These are phyloP conservation scores for Drosophila ezoana DNA, from an alignment of 2,888 invertebrate species.

Conservation along the genomic window DNA sequence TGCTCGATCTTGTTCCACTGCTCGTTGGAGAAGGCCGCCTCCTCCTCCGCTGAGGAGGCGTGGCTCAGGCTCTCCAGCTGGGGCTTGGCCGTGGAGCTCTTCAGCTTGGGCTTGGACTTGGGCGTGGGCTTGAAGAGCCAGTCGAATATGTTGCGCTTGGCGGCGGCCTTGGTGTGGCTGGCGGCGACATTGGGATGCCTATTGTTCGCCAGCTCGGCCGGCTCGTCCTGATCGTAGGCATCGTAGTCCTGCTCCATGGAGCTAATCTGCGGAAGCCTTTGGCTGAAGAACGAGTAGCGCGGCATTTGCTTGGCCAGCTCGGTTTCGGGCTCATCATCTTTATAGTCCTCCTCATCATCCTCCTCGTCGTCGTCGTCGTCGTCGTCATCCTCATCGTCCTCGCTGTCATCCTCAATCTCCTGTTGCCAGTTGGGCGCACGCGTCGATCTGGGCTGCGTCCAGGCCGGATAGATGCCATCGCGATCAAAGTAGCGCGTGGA, in stretches of 20 bases:
- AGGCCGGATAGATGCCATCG: slow-evolving; percentile 75
- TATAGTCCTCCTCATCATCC: slow-evolving; percentile 44
- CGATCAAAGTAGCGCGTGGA: slow-evolving; percentile 82
- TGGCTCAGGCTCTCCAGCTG: neutral
- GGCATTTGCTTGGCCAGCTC: slow-evolving; percentile 69
- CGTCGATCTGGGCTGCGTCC: slow-evolving; percentile 65
- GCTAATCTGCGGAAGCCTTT: slow-evolving; percentile 52
- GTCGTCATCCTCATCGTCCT: slow-evolving; percentile 49
- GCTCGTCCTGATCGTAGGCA: slow-evolving; percentile 38
- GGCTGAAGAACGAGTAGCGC: slow-evolving; percentile 67
- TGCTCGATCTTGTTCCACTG: slow-evolving; percentile 84
- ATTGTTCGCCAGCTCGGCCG: neutral
- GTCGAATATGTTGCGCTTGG: slow-evolving; percentile 68
- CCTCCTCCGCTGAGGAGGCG: slow-evolving; percentile 69
- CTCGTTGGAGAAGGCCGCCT: slow-evolving; percentile 82
- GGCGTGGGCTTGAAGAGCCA: slow-evolving; percentile 59
- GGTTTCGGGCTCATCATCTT: slow-evolving; percentile 15
- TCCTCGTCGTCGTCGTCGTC: slow-evolving; percentile 62
- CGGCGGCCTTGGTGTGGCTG: slow-evolving; percentile 48
- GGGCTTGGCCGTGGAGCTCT: slow-evolving; percentile 28
- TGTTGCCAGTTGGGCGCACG: slow-evolving; percentile 74
- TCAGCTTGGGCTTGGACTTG: slow-evolving; percentile 20
- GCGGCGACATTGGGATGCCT: neutral
- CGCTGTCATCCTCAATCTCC: slow-evolving; percentile 49
- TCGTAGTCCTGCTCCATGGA: slow-evolving; percentile 55